Conservation (phyloP, 2,113 vertebrate genomes). For the Saguinus imperator region DNA sequence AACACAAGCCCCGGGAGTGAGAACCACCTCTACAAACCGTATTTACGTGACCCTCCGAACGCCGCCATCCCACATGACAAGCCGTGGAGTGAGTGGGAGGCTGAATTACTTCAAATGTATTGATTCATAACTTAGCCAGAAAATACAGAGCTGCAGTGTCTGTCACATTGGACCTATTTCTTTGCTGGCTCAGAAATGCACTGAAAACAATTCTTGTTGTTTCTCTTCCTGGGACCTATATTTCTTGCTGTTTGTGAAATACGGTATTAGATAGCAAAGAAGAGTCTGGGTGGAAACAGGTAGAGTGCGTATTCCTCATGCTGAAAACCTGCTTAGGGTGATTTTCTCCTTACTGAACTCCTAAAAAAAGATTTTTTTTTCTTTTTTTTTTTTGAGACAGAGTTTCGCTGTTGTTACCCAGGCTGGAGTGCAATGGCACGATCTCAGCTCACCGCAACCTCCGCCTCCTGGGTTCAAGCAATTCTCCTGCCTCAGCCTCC, state of each 20-base stretch:
- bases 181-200: neutral
- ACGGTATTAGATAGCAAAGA: neutral
- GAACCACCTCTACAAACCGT: neutral
- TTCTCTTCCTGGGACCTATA: neutral
- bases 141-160: neutral
- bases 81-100: neutral
- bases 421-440: no score
- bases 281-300: no score
- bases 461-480: no score
- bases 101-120: neutral
- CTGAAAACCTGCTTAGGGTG: neutral
- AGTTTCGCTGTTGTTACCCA: no score
- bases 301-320: neutral
- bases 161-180: rapidly evolving
- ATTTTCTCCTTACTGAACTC: neutral
- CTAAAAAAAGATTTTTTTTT: neutral
- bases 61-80: neutral
- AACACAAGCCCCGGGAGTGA: neutral
- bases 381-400: no score
- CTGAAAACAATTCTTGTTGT: neutral
- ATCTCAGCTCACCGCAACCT: no score
- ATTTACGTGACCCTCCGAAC: neutral
- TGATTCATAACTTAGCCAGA: neutral
- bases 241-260: neutral
- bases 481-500: no score